Percentiles rank a stretch among this genome's conserved stretches.
These are phyloP conservation scores for Chloroclystis v-ata DNA, from an alignment of 2,888 invertebrate genomes.

Conservation along the genomic window DNA sequence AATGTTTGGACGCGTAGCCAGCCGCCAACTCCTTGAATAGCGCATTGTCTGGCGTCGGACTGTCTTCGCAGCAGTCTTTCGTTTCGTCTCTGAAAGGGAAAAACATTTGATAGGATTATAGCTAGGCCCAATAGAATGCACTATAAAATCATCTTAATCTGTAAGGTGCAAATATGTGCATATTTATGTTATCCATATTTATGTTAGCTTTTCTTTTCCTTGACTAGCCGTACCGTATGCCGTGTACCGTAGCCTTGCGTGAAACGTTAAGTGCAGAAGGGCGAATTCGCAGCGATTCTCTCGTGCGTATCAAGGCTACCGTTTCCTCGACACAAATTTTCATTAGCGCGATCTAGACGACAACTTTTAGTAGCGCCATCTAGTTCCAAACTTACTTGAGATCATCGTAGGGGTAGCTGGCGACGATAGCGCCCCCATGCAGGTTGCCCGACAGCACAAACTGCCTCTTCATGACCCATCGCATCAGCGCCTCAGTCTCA, in stretches of 20 bases:
- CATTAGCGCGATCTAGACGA: too few relatives aligned
- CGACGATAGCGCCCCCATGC: constrained; percentile 98
- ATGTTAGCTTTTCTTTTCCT: too few relatives aligned
- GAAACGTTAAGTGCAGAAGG: too few relatives aligned
- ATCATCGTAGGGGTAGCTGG: constrained; percentile 98
- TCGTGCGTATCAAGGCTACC: too few relatives aligned
- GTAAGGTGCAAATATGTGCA: not conserved
- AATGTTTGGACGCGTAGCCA: constrained; percentile 85
- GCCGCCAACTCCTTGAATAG: constrained; percentile 88
- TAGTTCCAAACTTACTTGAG: constrained; percentile 83
- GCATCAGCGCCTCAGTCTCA: constrained; percentile 92
- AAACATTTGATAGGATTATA: not conserved
- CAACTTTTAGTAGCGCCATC: too few relatives aligned
- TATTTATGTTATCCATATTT: too few relatives aligned
- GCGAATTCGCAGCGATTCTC: too few relatives aligned
- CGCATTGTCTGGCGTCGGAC: constrained; percentile 88
- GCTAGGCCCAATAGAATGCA: too few relatives aligned
- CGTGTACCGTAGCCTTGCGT: too few relatives aligned
- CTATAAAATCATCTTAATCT: too few relatives aligned
- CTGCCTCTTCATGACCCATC: constrained; percentile 90
- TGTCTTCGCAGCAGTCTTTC: constrained; percentile 83
- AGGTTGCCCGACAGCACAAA: constrained; percentile 96
- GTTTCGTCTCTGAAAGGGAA: constrained; percentile 56
- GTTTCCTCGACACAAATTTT: too few relatives aligned
- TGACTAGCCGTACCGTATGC: too few relatives aligned